phyloP scores from a whole-genome alignment of 2,888 invertebrate species.

The Furcula furcula region DNA sequence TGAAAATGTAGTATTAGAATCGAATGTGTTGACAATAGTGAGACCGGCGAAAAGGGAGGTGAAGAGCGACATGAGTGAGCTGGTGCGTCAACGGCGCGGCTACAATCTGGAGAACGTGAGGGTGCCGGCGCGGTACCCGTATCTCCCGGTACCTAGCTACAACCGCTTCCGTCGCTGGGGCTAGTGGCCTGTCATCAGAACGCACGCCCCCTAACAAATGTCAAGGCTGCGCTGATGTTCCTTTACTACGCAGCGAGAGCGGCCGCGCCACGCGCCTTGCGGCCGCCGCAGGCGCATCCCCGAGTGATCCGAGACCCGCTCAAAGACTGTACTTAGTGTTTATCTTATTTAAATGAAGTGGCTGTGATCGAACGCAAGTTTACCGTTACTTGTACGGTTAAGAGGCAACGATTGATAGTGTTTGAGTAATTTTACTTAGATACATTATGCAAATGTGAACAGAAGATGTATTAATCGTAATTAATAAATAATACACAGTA shows the following conservation, averaged over 20 bases:
- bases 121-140: slow-evolving; percentile 74
- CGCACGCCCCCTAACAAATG: slow-evolving; percentile 53
- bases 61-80: slow-evolving; percentile 39
- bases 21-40: slow-evolving; percentile 65
- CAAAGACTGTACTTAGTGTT: slow-evolving; percentile 50
- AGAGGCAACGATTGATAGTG: slow-evolving; percentile 55
- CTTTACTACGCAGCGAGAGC: slow-evolving; percentile 34
- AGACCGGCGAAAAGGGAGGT: slow-evolving; percentile 49
- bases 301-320: slow-evolving; percentile 32
- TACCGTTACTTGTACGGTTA: slow-evolving; percentile 47
- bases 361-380: slow-evolving; percentile 70
- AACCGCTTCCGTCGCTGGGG: slow-evolving; percentile 74
- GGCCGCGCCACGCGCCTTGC: slow-evolving; percentile 38
- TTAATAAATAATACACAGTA: not conserved
- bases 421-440: slow-evolving; percentile 25
- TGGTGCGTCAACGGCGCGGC: slow-evolving; percentile 67
- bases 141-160: slow-evolving; percentile 66
- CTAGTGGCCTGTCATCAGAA: slow-evolving; percentile 47
- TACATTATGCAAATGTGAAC: slow-evolving; percentile 1
- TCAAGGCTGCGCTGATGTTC: slow-evolving; percentile 68
- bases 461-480: not conserved
- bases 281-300: slow-evolving; percentile 48
- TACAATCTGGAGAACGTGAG: slow-evolving; percentile 77
- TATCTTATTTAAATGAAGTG: slow-evolving; percentile 63
- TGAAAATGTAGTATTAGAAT: slow-evolving; percentile 71